Conservation (phyloP, 2,113 vertebrate species). For the Chroicocephalus ridibundus region DNA sequence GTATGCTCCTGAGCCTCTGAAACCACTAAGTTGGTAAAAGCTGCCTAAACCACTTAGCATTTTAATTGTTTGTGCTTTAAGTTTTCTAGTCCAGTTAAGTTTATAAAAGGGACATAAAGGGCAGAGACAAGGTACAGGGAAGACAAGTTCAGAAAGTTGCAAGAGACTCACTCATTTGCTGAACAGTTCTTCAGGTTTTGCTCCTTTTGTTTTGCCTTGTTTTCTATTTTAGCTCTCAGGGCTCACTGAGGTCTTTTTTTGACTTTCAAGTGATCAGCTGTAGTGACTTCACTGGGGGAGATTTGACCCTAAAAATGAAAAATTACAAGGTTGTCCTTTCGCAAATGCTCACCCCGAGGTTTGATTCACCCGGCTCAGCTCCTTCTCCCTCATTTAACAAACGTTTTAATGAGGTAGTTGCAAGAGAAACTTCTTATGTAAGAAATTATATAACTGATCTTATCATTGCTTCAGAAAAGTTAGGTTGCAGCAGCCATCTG, state of each 20-base stretch:
- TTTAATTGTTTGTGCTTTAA: not conserved
- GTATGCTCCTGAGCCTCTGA: not conserved
- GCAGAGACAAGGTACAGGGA: rapidly evolving
- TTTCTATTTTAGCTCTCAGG: not conserved
- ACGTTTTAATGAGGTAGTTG: not conserved
- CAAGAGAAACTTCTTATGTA: conserved; percentile 8
- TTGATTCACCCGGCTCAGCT: not conserved
- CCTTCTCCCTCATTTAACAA: not conserved
- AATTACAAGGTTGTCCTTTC: not conserved
- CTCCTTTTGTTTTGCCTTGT: not conserved
- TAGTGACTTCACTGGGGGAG: not conserved
- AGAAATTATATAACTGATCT: conserved; percentile 42
- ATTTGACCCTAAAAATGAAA: not conserved
- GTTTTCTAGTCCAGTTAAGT: not conserved
- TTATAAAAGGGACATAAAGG: not conserved
- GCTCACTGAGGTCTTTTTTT: not conserved
- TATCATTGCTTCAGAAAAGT: not conserved
- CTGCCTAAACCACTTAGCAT: not conserved
- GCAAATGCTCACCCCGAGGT: not conserved
- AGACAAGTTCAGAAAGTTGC: not conserved
- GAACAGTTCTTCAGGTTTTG: not conserved
- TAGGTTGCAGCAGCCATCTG: not conserved
- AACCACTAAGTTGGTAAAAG: not conserved
- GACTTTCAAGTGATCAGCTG: not conserved
- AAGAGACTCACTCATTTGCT: not conserved